These are phyloP conservation scores for Exocentrus adspersus DNA, from an alignment of 2,888 invertebrate species.

Conservation along the genomic window DNA sequence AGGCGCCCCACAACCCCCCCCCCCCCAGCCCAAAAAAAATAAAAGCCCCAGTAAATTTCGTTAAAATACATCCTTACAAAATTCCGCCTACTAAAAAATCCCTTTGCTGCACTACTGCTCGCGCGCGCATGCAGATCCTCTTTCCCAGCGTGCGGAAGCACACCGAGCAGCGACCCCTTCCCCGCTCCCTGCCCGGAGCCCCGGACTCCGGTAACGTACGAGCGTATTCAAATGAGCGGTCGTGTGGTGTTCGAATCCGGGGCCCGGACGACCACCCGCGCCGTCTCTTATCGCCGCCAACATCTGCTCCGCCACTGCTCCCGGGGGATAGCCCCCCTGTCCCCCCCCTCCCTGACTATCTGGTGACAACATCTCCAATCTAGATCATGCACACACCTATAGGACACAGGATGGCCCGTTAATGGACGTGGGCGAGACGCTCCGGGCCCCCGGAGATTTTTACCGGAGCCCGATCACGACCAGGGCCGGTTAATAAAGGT, in stretches of 20 bases:
- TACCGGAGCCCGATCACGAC: not conserved
- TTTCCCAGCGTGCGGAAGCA: constrained; percentile 46
- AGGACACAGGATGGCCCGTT: no score
- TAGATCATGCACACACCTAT: constrained; percentile 64
- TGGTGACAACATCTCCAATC: constrained; percentile 65
- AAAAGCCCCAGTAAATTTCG: no score
- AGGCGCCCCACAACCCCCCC: no score
- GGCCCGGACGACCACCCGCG: constrained; percentile 61
- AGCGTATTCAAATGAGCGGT: constrained; percentile 63
- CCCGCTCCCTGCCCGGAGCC: constrained; percentile 33
- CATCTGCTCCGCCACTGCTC: constrained; percentile 56
- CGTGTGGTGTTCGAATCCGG: constrained; percentile 55
- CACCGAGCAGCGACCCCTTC: not conserved
- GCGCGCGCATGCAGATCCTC: constrained; percentile 54
- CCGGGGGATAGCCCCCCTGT: no score
- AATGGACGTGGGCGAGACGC: constrained; percentile 53
- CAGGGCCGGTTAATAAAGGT: no score
- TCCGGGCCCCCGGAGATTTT: not conserved
- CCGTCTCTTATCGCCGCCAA: constrained; percentile 56
- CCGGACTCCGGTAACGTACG: constrained; percentile 57
- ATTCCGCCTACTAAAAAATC: no score
- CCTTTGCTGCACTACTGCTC: no score
- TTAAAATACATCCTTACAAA: no score
- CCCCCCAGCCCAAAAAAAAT: no score
- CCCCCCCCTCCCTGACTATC: constrained; percentile 57